Conservation (phyloP, 2,797 vertebrate genomes). For the Novumbra hubbsi region DNA sequence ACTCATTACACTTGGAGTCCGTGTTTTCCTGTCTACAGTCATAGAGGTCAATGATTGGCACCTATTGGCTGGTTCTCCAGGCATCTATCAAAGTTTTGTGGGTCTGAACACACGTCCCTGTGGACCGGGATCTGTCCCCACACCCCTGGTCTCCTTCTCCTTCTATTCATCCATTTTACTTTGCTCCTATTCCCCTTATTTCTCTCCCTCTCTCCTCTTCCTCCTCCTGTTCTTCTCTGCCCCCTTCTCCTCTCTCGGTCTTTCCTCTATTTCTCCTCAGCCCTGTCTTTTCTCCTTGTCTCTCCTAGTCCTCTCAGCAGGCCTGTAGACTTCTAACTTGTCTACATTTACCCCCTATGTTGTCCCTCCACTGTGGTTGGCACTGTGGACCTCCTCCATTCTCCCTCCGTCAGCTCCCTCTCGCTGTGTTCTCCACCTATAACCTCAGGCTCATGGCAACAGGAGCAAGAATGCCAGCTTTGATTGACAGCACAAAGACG, state of each 20-base stretch:
- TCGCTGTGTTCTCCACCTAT: slow-evolving; percentile 97
- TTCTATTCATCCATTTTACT: background rate
- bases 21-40: too few relatives aligned
- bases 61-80: too few relatives aligned
- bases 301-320: slow-evolving; percentile 82
- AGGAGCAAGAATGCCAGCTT: slow-evolving; percentile 96
- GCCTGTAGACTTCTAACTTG: slow-evolving; percentile 93
- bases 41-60: too few relatives aligned
- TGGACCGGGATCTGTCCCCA: slow-evolving; percentile 27
- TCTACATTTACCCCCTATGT: slow-evolving; percentile 97
- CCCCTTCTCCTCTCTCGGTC: slow-evolving; percentile 35
- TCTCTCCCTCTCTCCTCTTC: slow-evolving; percentile 56
- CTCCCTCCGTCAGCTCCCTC: slow-evolving; percentile 92
- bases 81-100: too few relatives aligned
- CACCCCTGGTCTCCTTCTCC: background rate
- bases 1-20: too few relatives aligned
- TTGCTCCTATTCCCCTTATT: background rate
- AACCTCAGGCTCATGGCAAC: slow-evolving; percentile 97
- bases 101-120: too few relatives aligned
- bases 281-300: slow-evolving; percentile 44
- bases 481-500: slow-evolving; percentile 99
- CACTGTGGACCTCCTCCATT: slow-evolving; percentile 87
- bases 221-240: slow-evolving; percentile 15
- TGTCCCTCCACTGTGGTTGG: slow-evolving; percentile 56
- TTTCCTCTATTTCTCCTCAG: slow-evolving; percentile 23